phyloP scores from a whole-genome alignment of 2,113 vertebrate species.

The Ploceus nigricollis region DNA sequence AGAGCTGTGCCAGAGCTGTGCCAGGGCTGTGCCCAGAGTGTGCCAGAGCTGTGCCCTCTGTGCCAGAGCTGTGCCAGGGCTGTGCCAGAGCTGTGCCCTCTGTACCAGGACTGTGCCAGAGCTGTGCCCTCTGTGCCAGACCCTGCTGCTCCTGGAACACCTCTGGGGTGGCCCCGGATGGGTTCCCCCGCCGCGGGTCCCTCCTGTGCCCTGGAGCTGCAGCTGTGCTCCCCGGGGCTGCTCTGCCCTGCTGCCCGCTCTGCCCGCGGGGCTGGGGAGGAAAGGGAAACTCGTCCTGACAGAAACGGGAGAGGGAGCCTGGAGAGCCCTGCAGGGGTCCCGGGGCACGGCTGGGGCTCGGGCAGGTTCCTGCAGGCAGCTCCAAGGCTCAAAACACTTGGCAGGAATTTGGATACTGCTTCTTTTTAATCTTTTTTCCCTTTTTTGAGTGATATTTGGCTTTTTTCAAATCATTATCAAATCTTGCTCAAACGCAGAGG shows the following conservation, averaged over 20 bases:
- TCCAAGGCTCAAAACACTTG: background rate
- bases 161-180: fast-evolving
- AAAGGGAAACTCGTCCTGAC: background rate
- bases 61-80: background rate
- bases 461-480: background rate
- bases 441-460: background rate
- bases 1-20: too few species aligned
- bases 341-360: background rate
- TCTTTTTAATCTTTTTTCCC: too few species aligned
- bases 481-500: background rate
- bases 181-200: fast-evolving
- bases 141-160: background rate
- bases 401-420: background rate
- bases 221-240: background rate
- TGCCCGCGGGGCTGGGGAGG: background rate
- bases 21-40: too few species aligned
- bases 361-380: background rate
- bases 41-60: fast-evolving
- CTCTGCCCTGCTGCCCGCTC: background rate
- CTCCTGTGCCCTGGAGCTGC: fast-evolving
- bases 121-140: background rate
- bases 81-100: too few species aligned
- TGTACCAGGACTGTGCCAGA: too few species aligned
- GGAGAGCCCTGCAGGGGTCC: background rate
- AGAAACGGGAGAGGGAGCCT: background rate